Conservation (phyloP, 2,797 vertebrate species). For the Dryobates pubescens region DNA sequence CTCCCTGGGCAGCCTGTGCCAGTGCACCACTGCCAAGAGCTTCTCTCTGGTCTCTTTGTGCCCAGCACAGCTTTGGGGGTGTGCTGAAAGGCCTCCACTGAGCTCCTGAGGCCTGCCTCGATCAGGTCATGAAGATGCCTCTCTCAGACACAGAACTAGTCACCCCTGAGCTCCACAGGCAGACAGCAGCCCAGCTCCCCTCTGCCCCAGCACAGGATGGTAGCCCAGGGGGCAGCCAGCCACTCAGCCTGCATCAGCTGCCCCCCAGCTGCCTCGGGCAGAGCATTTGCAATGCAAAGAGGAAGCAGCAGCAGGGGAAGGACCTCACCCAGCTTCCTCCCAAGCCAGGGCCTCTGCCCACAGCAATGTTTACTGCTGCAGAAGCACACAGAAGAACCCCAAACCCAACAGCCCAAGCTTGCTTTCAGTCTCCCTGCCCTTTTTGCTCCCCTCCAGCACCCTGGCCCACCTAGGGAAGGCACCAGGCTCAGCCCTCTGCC, state of each 20-base stretch:
- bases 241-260: not conserved
- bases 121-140: not conserved
- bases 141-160: rapidly evolving
- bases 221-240: not conserved
- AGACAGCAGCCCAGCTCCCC: rapidly evolving
- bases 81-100: not conserved
- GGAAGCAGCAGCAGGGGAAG: not conserved
- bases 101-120: not conserved
- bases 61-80: not conserved
- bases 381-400: not conserved
- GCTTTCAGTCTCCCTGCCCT: no score
- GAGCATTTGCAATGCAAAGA: not conserved
- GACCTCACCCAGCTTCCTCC: not conserved
- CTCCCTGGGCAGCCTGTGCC: no score
- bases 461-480: not conserved
- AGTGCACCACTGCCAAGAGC: no score
- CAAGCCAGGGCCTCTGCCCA: not conserved
- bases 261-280: not conserved
- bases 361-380: not conserved
- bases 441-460: not conserved
- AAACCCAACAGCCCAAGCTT: rapidly evolving
- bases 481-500: not conserved
- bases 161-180: not conserved
- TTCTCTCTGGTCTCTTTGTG: not conserved
- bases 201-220: not conserved